Conservation (phyloP, 2,888 invertebrate species). For the Drosophila maculinotata region DNA sequence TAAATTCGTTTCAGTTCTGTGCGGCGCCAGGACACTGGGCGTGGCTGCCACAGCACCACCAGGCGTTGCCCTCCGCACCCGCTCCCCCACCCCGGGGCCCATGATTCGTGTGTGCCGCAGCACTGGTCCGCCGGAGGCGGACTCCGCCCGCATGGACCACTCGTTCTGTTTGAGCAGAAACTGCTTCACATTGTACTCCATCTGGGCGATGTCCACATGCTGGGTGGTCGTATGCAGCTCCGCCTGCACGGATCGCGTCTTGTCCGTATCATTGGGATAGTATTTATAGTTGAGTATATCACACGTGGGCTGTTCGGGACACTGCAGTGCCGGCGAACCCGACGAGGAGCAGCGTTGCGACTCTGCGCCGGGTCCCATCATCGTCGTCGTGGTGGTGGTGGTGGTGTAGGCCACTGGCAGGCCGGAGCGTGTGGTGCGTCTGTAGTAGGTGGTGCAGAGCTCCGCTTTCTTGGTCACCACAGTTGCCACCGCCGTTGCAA, state of each 20-base stretch:
- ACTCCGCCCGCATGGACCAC: constrained; percentile 84
- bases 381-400: constrained; percentile 54
- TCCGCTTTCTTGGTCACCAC: constrained; percentile 57
- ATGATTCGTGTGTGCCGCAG: constrained; percentile 74
- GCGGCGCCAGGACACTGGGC: constrained; percentile 72
- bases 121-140: constrained; percentile 36
- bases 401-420: constrained; percentile 80
- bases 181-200: constrained; percentile 92
- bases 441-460: constrained; percentile 77
- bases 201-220: constrained; percentile 88
- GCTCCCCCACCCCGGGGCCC: constrained; percentile 79
- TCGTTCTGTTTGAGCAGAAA: constrained; percentile 88
- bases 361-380: constrained; percentile 12
- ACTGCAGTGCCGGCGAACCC: constrained; percentile 66
- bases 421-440: constrained; percentile 81
- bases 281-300: constrained; percentile 84
- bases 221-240: constrained; percentile 83
- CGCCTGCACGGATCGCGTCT: constrained; percentile 79
- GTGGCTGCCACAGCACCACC: constrained; percentile 59
- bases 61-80: constrained; percentile 68
- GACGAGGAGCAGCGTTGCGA: constrained; percentile 58
- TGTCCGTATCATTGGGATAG: constrained; percentile 82
- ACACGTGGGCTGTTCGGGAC: constrained; percentile 82
- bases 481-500: neutral
- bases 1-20: constrained; percentile 85